Conservation (phyloP, 64 coral and sea anemone species). For the Stichodactyla helianthus region DNA sequence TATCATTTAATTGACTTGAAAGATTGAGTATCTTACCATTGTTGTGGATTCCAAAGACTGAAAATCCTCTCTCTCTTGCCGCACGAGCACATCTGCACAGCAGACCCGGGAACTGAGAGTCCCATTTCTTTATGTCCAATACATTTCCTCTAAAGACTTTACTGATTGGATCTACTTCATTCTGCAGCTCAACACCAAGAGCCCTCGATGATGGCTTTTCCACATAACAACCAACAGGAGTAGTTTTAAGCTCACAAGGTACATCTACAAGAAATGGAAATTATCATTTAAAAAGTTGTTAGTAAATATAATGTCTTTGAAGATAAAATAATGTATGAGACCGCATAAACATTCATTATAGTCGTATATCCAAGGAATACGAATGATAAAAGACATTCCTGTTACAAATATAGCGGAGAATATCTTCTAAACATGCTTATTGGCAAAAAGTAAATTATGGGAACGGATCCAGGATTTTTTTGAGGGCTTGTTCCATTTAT, state of each 20-base stretch:
- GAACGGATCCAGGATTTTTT: too few species aligned
- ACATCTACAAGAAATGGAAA: conserved; percentile 10
- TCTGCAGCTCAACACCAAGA: conserved; percentile 24
- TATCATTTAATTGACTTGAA: too few species aligned
- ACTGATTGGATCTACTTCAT: conserved; percentile 34
- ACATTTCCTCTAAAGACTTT: conserved; percentile 43
- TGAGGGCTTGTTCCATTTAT: too few species aligned
- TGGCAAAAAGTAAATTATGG: too few species aligned
- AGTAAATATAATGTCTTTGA: too few species aligned
- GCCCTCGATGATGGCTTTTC: conserved; percentile 33
- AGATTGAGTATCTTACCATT: conserved; percentile 25
- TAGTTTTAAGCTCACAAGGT: conserved; percentile 16
- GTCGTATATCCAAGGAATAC: too few species aligned
- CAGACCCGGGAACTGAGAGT: conserved; percentile 45
- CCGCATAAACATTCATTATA: too few species aligned
- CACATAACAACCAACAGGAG: conserved; percentile 41
- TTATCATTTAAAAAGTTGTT: too few species aligned
- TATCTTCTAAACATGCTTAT: too few species aligned
- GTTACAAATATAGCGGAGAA: too few species aligned
- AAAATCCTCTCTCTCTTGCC: conserved; percentile 43
- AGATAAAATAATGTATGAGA: not conserved
- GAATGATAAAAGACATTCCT: too few species aligned
- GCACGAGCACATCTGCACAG: conserved; percentile 77
- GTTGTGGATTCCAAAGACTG: conserved; percentile 59
- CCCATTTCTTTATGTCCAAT: conserved; percentile 36